Percentiles rank a stretch among this genome's conserved stretches.
Evolutionary conservation across 1,140 invertebrate genomes (phyloP).

Genomic region (Macrobrachium nipponense): DNA sequence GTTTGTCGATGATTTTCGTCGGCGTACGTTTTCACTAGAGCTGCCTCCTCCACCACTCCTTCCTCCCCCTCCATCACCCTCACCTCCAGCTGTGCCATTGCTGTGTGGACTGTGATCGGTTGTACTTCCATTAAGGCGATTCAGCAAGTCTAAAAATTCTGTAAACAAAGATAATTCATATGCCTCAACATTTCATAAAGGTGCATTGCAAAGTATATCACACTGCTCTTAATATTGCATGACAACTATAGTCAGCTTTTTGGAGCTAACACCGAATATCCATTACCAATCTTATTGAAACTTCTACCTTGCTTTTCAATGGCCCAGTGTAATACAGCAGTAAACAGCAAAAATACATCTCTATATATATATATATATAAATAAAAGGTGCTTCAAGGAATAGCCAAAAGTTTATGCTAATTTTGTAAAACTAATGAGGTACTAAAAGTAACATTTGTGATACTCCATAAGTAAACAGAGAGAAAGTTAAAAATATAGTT

Average conservation of each 20-base stretch:
- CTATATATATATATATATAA: no score
- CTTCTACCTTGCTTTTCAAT: no score
- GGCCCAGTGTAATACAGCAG: no score
- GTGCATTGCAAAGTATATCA: neutral
- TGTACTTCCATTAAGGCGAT: constrained; percentile 65
- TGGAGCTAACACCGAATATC: no score
- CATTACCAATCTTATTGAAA: no score
- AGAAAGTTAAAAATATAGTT: neutral
- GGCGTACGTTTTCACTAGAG: constrained; percentile 24
- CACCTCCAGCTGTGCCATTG: constrained; percentile 48
- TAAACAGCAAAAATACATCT: no score
- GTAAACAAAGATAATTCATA: constrained; percentile 40
- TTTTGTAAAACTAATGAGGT: no score
- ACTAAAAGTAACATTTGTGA: no score
- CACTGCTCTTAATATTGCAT: no score
- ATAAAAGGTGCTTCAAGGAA: no score
- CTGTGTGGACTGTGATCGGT: constrained; percentile 50
- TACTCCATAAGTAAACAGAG: neutral
- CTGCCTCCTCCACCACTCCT: constrained; percentile 1
- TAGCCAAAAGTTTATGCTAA: no score
- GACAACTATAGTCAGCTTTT: no score
- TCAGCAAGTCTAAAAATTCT: constrained; percentile 67
- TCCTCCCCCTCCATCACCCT: constrained; percentile 45
- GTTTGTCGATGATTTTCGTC: neutral
- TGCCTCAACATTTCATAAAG: neutral